Evolutionary conservation across 2,113 vertebrate genomes (phyloP).

Genomic region (Mellivora capensis): DNA sequence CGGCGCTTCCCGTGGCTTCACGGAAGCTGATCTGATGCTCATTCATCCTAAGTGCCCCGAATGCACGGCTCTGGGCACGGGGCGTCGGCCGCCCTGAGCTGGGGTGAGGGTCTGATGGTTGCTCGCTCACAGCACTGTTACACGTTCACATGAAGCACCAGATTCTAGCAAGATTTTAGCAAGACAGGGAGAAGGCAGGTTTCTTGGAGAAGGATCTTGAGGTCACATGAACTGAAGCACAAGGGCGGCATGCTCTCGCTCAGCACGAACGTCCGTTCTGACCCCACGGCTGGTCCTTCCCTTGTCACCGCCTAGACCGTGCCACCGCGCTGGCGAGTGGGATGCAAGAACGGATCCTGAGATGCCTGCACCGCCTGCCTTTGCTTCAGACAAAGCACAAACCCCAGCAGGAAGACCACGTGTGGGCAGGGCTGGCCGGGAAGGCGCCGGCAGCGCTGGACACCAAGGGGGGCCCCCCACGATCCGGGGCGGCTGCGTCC

Average conservation of each 20-base stretch:
- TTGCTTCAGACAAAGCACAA: background rate
- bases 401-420: background rate
- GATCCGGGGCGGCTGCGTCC: no score
- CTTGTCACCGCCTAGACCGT: background rate
- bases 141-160: background rate
- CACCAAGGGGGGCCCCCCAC: background rate
- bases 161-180: background rate
- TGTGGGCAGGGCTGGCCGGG: background rate
- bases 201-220: background rate
- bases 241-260: background rate
- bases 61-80: background rate
- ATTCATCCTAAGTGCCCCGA: background rate
- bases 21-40: background rate
- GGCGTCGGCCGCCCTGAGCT: background rate
- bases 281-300: background rate
- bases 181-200: background rate
- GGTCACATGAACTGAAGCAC: background rate
- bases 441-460: background rate
- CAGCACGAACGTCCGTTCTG: background rate
- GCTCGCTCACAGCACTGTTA: background rate
- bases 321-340: background rate
- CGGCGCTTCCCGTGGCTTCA: no score
- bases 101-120: background rate
- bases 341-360: background rate
- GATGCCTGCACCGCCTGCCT: background rate